Evolutionary conservation across 1,140 invertebrate species (phyloP).

Genomic region (Lasaia peninsularis): DNA sequence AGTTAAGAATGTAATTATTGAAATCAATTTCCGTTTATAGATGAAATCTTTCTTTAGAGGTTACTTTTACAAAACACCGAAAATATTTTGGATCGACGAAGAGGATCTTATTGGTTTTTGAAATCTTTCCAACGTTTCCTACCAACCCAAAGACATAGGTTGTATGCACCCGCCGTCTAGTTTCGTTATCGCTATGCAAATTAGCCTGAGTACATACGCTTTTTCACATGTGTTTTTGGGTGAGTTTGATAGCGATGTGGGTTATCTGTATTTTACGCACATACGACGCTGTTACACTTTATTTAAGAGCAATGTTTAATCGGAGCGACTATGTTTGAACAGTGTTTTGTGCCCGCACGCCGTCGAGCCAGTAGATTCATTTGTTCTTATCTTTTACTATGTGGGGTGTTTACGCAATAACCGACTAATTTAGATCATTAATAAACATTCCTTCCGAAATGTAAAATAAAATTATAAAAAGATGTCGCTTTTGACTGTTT

Average conservation of each 20-base stretch:
- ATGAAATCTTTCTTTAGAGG: too few relatives aligned
- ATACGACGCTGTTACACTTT: constrained; percentile 3
- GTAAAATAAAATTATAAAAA: too few relatives aligned
- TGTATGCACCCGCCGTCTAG: not conserved
- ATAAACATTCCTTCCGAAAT: too few relatives aligned
- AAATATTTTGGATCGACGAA: too few relatives aligned
- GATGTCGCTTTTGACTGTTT: too few relatives aligned
- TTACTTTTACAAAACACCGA: too few relatives aligned
- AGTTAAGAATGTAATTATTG: too few relatives aligned
- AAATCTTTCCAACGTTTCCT: too few relatives aligned
- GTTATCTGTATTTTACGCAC: constrained; percentile 39
- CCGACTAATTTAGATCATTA: too few relatives aligned
- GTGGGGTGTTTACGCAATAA: not conserved
- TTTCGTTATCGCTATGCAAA: constrained; percentile 41
- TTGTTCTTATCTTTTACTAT: not conserved
- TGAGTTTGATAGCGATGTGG: constrained; percentile 43
- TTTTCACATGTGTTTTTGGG: constrained; percentile 49
- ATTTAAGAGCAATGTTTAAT: not conserved
- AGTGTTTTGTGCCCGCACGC: not conserved
- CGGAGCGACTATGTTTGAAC: constrained; percentile 2
- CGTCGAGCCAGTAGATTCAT: not conserved
- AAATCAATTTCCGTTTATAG: too few relatives aligned
- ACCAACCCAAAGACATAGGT: too few relatives aligned
- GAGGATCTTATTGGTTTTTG: too few relatives aligned
- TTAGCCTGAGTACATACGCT: constrained; percentile 29